Conservation (phyloP, 2,797 vertebrate species). For the Gymnothorax javanicus region DNA sequence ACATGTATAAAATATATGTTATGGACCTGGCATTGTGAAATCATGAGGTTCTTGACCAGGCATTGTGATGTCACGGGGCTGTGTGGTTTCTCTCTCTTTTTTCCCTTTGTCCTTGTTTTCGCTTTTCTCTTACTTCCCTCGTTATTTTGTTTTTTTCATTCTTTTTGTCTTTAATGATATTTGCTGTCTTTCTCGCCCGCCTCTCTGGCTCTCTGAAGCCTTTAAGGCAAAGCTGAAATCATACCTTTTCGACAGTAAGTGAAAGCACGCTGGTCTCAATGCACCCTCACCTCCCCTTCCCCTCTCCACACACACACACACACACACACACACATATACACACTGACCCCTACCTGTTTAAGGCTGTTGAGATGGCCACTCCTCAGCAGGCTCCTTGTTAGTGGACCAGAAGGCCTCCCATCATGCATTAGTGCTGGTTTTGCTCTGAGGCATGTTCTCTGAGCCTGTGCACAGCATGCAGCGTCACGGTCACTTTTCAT, state of each 20-base stretch:
- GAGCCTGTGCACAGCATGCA: not conserved
- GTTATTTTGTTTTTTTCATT: conserved; percentile 28
- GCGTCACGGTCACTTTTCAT: not conserved
- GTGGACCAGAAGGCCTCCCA: not conserved
- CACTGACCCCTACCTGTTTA: conserved; percentile 5
- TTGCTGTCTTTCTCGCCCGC: not conserved
- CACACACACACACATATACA: not conserved
- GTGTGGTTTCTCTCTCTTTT: not conserved
- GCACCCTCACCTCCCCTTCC: conserved; percentile 7
- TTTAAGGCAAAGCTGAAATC: conserved; percentile 76
- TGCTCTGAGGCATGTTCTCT: not conserved
- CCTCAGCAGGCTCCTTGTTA: conserved; percentile 9
- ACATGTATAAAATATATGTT: too few relatives aligned
- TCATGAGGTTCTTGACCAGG: too few relatives aligned
- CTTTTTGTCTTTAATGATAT: conserved; percentile 39
- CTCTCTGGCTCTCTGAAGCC: conserved; percentile 40
- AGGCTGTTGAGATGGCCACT: not conserved
- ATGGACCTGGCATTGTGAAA: too few relatives aligned
- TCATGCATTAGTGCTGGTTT: not conserved
- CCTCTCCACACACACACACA: conserved; percentile 20
- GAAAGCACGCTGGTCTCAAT: conserved; percentile 38
- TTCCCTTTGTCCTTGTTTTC: not conserved
- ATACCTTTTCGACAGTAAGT: conserved; percentile 77
- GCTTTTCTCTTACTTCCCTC: conserved; percentile 15
- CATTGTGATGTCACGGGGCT: not conserved